phyloP scores from a whole-genome alignment of 2,888 invertebrate species.

The Diarsia brunnea region DNA sequence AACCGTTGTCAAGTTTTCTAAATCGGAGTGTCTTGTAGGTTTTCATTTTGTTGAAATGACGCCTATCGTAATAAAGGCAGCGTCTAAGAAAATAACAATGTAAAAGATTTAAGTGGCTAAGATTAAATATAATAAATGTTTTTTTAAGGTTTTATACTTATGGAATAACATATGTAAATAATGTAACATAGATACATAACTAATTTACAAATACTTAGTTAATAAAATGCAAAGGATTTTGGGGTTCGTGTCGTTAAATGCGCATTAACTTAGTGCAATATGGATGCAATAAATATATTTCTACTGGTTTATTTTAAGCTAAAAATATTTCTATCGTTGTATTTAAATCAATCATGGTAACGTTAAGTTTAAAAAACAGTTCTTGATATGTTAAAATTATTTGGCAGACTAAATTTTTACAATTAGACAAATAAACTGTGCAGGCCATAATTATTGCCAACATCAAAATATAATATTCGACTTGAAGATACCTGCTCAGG shows the following conservation, averaged over 20 bases:
- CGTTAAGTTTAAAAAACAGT: background rate
- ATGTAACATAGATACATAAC: background rate
- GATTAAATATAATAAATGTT: constrained; percentile 1
- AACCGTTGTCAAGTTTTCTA: constrained; percentile 1
- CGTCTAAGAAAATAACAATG: background rate
- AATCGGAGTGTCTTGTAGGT: background rate
- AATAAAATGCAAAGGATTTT: background rate
- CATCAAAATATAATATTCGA: background rate
- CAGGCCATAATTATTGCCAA: background rate
- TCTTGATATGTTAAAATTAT: background rate
- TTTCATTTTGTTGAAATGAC: background rate
- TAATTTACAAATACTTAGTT: constrained; percentile 13
- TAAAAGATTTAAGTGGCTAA: background rate
- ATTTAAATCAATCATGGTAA: constrained; percentile 9
- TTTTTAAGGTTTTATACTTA: constrained; percentile 30
- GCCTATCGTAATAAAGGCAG: background rate
- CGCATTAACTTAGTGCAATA: constrained; percentile 7
- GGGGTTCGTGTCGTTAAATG: background rate
- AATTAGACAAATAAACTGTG: background rate
- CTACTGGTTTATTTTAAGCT: constrained; percentile 24
- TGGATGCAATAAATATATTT: background rate
- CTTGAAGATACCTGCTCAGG: background rate
- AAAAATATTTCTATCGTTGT: constrained; percentile 3
- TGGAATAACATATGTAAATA: background rate
- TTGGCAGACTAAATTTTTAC: background rate